A percentile compares a stretch with the other conserved stretches of the same genome.
Conservation (phyloP, 2,888 invertebrate species). For the Calameuta idolon region DNA sequence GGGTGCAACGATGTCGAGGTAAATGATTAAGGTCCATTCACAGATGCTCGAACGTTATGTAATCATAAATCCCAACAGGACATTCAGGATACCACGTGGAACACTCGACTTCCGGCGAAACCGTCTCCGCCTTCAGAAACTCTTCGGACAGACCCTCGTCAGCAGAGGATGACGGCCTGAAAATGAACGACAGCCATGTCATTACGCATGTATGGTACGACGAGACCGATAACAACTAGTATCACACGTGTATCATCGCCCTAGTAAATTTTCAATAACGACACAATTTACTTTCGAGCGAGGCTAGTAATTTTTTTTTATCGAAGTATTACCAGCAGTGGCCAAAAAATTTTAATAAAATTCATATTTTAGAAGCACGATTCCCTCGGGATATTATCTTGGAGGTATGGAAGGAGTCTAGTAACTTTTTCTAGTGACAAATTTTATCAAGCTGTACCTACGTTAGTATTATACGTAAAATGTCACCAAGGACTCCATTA, state of each 20-base stretch:
- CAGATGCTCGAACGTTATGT: slow-evolving; percentile 36
- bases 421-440: background rate
- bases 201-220: background rate
- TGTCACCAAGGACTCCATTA: slow-evolving; percentile 58
- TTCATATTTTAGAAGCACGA: background rate
- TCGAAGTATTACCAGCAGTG: background rate
- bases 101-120: slow-evolving; percentile 34
- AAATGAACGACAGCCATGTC: slow-evolving; percentile 11
- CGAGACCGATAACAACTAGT: background rate
- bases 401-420: background rate
- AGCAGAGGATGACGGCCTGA: slow-evolving; percentile 50
- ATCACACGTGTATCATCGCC: too few species aligned
- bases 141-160: slow-evolving; percentile 46
- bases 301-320: background rate
- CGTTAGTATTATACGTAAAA: slow-evolving; percentile 58
- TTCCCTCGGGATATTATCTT: background rate
- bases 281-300: too few species aligned
- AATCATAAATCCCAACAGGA: slow-evolving; percentile 55
- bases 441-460: slow-evolving; percentile 57
- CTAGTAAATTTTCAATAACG: too few species aligned
- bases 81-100: slow-evolving; percentile 45
- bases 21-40: background rate
- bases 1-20: background rate
- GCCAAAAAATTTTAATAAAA: background rate
- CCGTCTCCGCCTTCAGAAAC: slow-evolving; percentile 43